Evolutionary conservation across 2,888 invertebrate genomes (phyloP).

Genomic region (Spodoptera exigua): DNA sequence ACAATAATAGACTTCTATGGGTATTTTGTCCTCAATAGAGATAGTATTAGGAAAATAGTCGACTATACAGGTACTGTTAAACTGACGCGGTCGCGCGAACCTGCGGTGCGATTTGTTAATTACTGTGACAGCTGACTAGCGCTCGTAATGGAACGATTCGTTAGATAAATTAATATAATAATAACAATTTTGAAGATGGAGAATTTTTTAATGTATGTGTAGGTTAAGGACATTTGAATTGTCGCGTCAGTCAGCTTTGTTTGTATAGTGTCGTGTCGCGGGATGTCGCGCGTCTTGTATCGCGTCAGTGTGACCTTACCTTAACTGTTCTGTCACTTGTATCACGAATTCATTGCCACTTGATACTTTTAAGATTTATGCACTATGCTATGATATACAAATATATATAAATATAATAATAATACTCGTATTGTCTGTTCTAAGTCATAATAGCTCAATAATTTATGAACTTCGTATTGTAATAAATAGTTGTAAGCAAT

Average conservation of each 20-base stretch:
- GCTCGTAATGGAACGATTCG: constrained; percentile 21
- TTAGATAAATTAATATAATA: constrained; percentile 18
- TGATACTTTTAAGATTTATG: constrained; percentile 72
- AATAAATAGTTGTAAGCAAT: constrained; percentile 77
- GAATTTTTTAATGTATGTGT: constrained; percentile 29
- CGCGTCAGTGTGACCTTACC: constrained; percentile 42
- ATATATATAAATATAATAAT: constrained; percentile 64
- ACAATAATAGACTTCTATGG: constrained; percentile 83
- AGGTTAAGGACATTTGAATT: constrained; percentile 18
- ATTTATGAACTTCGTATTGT: constrained; percentile 79
- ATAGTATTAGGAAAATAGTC: constrained; percentile 69
- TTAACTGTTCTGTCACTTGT: constrained; percentile 62
- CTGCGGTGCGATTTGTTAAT: constrained; percentile 7
- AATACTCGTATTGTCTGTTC: constrained; percentile 60
- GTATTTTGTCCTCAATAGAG: constrained; percentile 69
- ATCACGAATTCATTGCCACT: constrained; percentile 74
- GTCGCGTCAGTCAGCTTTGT: constrained; percentile 33
- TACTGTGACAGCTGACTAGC: constrained; percentile 25
- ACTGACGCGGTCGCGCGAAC: constrained; percentile 28
- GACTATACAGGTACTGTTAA: constrained; percentile 41
- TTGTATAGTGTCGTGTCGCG: constrained; percentile 18
- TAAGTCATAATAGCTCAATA: constrained; percentile 86
- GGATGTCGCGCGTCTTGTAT: background rate
- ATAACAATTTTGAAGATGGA: constrained; percentile 23
- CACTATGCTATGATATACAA: constrained; percentile 78